These are phyloP conservation scores for Agrotis puta DNA, from an alignment of 2,888 invertebrate genomes.

Conservation along the genomic window DNA sequence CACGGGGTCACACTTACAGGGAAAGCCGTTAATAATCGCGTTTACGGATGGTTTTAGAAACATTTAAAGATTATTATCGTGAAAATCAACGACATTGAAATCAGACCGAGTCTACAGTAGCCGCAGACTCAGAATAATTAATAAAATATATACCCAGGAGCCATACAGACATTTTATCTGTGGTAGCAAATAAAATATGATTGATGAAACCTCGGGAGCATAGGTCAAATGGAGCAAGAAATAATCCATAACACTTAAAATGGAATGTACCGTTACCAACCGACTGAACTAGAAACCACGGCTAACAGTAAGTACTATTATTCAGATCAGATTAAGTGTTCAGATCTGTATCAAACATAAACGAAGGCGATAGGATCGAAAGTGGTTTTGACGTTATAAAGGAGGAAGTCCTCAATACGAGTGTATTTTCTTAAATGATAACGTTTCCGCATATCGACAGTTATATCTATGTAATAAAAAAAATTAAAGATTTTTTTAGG, in stretches of 20 bases:
- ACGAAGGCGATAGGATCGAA: slow-evolving; percentile 44
- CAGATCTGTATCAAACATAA: slow-evolving; percentile 42
- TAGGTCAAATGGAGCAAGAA: slow-evolving; percentile 36
- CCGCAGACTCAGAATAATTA: neutral
- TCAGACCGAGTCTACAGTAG: too few relatives aligned
- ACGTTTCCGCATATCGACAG: slow-evolving; percentile 1
- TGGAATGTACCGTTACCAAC: slow-evolving; percentile 50
- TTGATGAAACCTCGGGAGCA: slow-evolving; percentile 28
- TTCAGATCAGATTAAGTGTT: slow-evolving; percentile 51
- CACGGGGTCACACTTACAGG: too few relatives aligned
- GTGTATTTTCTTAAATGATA: slow-evolving; percentile 2
- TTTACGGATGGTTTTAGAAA: too few relatives aligned
- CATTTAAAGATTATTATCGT: too few relatives aligned
- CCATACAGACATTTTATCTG: neutral
- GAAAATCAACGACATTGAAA: too few relatives aligned
- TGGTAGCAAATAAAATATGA: slow-evolving; percentile 34
- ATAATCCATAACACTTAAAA: slow-evolving; percentile 40
- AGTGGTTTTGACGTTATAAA: slow-evolving; percentile 32
- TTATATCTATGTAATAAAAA: neutral
- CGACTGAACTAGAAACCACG: slow-evolving; percentile 53
- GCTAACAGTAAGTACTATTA: slow-evolving; percentile 46
- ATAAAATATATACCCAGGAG: neutral
- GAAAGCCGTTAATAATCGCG: too few relatives aligned
- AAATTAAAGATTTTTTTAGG: too few relatives aligned
- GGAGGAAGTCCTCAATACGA: slow-evolving; percentile 1